These are phyloP conservation scores for Notolabrus celidotus DNA, from an alignment of 2,797 vertebrate genomes.

Conservation along the genomic window DNA sequence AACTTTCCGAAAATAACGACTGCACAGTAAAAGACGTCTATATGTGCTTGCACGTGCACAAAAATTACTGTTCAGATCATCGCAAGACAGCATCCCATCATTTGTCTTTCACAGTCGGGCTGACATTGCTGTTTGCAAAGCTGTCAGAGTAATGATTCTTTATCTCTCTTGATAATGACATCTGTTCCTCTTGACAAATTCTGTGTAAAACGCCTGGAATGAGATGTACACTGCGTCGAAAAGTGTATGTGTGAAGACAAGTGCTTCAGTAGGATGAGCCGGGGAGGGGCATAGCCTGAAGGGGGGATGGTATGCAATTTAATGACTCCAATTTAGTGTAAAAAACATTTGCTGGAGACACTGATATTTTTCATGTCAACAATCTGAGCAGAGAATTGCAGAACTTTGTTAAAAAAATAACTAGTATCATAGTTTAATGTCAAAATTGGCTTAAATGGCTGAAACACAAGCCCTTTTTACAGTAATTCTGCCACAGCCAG, in stretches of 20 bases:
- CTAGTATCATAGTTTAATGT: not conserved
- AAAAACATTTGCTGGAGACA: slow-evolving; percentile 52
- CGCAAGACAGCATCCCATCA: slow-evolving; percentile 23
- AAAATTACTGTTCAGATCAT: slow-evolving; percentile 62
- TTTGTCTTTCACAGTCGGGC: slow-evolving; percentile 65
- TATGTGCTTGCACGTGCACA: slow-evolving; percentile 54
- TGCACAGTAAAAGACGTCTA: slow-evolving; percentile 29
- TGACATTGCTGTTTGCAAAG: slow-evolving; percentile 72
- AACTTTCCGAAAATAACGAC: slow-evolving; percentile 63
- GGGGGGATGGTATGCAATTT: slow-evolving; percentile 4
- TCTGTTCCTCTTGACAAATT: slow-evolving; percentile 73
- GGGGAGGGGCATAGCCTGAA: not conserved
- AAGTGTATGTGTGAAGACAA: not conserved
- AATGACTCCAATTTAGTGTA: slow-evolving; percentile 38
- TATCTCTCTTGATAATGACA: slow-evolving; percentile 76
- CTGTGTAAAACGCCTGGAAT: slow-evolving; percentile 31
- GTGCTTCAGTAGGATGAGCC: slow-evolving; percentile 43
- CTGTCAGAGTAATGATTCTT: slow-evolving; percentile 77
- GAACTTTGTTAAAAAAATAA: slow-evolving; percentile 14
- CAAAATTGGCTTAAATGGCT: not conserved
- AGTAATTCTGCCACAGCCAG: too few relatives aligned
- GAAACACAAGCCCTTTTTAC: too few relatives aligned
- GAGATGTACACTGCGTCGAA: slow-evolving; percentile 15
- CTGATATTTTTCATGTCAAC: slow-evolving; percentile 44
- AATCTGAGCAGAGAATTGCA: slow-evolving; percentile 45